phyloP scores from a whole-genome alignment of 2,888 invertebrate species.

The Zygaena filipendulae region DNA sequence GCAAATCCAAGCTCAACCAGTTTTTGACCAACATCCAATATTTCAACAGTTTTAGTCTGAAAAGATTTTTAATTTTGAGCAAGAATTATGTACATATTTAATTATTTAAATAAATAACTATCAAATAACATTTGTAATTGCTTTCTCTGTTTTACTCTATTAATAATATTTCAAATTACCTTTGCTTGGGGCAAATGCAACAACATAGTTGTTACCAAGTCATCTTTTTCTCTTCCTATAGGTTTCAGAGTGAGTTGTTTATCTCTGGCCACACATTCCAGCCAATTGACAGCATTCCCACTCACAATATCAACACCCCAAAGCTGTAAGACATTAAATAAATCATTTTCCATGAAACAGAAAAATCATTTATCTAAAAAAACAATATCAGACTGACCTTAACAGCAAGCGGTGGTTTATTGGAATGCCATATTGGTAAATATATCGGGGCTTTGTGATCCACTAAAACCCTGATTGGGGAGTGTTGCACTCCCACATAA shows the following conservation, averaged over 20 bases:
- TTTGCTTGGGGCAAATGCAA: conserved; percentile 50
- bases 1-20: conserved; percentile 60
- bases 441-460: conserved; percentile 68
- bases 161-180: too few relatives aligned
- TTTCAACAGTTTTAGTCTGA: conserved; percentile 47
- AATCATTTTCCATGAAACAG: too few relatives aligned
- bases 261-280: conserved; percentile 65
- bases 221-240: conserved; percentile 46
- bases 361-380: too few relatives aligned
- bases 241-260: conserved; percentile 59
- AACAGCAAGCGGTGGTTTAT: conserved; percentile 59
- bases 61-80: conserved; percentile 17
- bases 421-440: conserved; percentile 60
- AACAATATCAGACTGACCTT: conserved; percentile 36
- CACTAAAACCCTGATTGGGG: conserved; percentile 55
- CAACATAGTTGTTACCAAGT: conserved; percentile 48
- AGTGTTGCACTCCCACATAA: conserved; percentile 62
- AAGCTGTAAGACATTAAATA: conserved; percentile 43
- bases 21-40: conserved; percentile 50
- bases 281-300: conserved; percentile 68
- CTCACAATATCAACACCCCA: conserved; percentile 62
- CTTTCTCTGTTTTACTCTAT: too few relatives aligned
- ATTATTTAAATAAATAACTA: conserved; percentile 6
- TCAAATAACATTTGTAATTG: too few relatives aligned
- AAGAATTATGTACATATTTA: conserved; percentile 6